A percentile compares a stretch with the other conserved stretches of the same genome.
These are phyloP conservation scores for Bothrops alternatus DNA, from an alignment of 2,797 vertebrate genomes.

Conservation along the genomic window DNA sequence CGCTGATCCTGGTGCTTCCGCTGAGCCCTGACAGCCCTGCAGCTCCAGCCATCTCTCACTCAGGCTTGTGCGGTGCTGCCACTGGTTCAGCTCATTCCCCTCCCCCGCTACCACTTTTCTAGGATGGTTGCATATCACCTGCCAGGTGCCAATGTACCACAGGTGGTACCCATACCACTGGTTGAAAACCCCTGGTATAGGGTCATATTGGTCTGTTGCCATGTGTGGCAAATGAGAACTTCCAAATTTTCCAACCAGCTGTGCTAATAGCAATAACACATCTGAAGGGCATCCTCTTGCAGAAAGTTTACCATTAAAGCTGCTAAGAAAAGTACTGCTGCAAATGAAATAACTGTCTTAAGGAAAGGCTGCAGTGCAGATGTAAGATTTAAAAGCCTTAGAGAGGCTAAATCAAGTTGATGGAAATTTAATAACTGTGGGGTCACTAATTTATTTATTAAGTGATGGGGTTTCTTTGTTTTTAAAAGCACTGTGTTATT, in stretches of 20 bases:
- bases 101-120: too few relatives aligned
- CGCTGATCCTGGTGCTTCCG: too few relatives aligned
- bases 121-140: too few relatives aligned
- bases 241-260: background rate
- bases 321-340: background rate
- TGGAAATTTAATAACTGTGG: background rate
- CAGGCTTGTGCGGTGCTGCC: too few relatives aligned
- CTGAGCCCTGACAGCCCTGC: too few relatives aligned
- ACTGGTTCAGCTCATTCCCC: too few relatives aligned
- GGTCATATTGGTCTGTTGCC: background rate
- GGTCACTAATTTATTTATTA: background rate
- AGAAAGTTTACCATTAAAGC: background rate
- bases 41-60: too few relatives aligned
- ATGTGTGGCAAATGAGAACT: background rate
- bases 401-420: background rate
- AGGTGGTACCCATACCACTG: too few relatives aligned
- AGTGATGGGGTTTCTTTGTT: background rate
- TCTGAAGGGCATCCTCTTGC: background rate
- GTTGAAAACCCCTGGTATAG: background rate
- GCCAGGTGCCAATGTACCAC: too few relatives aligned
- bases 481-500: background rate
- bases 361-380: background rate
- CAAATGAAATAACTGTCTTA: background rate
- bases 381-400: background rate
- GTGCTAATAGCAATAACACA: background rate